Percentiles rank a stretch among this genome's conserved stretches.
Conservation (phyloP, 2,113 vertebrate species). For the Cichladusa arquata region DNA sequence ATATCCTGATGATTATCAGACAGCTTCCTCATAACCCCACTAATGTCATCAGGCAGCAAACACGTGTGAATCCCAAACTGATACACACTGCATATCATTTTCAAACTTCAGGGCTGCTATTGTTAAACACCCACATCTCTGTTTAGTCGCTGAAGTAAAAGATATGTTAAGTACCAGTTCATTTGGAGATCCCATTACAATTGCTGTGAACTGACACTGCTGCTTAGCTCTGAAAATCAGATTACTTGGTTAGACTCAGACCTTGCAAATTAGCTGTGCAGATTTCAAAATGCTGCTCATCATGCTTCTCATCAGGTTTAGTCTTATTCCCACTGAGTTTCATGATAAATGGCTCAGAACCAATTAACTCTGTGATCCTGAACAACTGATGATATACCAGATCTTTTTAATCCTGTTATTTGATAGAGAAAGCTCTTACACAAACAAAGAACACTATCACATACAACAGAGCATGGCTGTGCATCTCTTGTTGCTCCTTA, state of each 20-base stretch:
- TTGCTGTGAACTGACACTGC: not conserved
- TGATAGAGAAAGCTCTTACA: not conserved
- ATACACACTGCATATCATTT: not conserved
- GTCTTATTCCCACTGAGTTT: not conserved
- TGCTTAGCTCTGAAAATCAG: not conserved
- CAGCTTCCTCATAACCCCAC: not conserved
- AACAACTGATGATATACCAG: not conserved
- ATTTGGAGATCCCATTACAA: not conserved
- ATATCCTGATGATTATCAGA: not conserved
- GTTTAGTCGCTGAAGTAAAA: not conserved
- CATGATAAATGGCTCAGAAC: conserved; percentile 1
- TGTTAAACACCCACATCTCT: not conserved
- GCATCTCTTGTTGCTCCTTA: not conserved
- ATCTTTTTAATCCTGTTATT: conserved; percentile 13
- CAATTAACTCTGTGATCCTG: not conserved
- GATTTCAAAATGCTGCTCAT: not conserved
- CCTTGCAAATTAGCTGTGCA: not conserved
- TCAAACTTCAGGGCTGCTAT: not conserved
- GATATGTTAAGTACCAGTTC: not conserved
- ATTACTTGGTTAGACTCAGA: not conserved
- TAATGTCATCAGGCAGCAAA: not conserved
- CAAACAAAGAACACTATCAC: not conserved
- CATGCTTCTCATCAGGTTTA: not conserved
- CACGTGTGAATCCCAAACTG: not conserved
- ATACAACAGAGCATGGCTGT: not conserved